These are phyloP conservation scores for Poecilobothrus nobilitatus DNA, from an alignment of 2,888 invertebrate genomes.

Conservation along the genomic window DNA sequence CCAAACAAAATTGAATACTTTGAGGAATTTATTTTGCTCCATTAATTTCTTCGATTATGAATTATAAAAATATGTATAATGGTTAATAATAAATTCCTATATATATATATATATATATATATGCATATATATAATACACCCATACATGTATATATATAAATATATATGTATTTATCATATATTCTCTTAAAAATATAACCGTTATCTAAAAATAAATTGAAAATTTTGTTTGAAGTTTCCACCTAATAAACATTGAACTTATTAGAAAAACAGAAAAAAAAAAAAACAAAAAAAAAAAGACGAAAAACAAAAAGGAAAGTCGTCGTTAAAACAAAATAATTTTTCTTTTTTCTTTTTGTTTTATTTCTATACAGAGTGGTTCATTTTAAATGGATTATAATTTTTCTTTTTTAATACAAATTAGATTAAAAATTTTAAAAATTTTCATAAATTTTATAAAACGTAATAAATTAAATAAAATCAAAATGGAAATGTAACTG, in stretches of 20 bases:
- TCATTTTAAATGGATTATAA: neutral
- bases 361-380: neutral
- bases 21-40: neutral
- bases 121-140: too few species aligned
- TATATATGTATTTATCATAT: too few species aligned
- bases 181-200: too few species aligned
- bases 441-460: too few species aligned
- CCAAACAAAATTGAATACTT: neutral
- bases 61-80: neutral
- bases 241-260: neutral
- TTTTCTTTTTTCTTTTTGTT: too few species aligned
- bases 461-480: too few species aligned
- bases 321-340: neutral
- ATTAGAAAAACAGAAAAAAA: neutral
- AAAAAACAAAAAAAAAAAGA: too few species aligned
- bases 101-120: too few species aligned
- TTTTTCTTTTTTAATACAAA: neutral
- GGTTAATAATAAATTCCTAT: neutral
- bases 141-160: too few species aligned
- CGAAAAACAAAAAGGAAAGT: neutral
- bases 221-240: conserved; percentile 1
- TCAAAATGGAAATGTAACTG: too few species aligned
- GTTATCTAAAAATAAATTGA: neutral
- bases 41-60: conserved; percentile 4
- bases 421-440: too few species aligned